Percentiles rank a stretch among this genome's conserved stretches.
Evolutionary conservation across 2,888 invertebrate genomes (phyloP).

Genomic region (Rhagium mordax): DNA sequence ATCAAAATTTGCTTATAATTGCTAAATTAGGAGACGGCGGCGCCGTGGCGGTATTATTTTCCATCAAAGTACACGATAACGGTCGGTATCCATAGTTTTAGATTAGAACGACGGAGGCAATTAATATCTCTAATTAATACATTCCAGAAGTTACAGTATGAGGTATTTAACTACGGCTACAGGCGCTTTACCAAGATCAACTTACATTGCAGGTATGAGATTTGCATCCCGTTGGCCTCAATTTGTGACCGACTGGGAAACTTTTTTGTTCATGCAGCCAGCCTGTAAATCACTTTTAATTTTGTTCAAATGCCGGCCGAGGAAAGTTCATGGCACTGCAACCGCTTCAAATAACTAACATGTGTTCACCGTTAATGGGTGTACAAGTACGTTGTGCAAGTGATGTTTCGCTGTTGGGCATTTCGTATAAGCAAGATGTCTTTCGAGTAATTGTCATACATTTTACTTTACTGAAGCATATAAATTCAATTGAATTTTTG

Average conservation of each 20-base stretch:
- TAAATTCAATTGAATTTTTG: too few species aligned
- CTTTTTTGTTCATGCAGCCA: neutral
- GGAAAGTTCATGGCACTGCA: neutral
- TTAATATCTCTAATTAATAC: constrained; percentile 9
- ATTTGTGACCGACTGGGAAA: neutral
- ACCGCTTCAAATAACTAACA: neutral
- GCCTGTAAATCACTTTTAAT: constrained; percentile 9
- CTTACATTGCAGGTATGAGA: neutral
- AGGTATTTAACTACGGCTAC: neutral
- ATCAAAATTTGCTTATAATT: neutral
- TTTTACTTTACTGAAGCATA: too few species aligned
- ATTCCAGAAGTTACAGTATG: constrained; percentile 1
- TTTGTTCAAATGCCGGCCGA: neutral
- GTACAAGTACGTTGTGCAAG: neutral
- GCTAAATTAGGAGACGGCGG: neutral
- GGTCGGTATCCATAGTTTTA: neutral
- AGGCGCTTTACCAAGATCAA: constrained; percentile 10
- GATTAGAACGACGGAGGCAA: neutral
- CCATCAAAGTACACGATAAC: neutral
- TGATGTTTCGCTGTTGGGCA: neutral
- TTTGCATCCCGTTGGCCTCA: constrained; percentile 2
- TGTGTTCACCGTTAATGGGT: neutral
- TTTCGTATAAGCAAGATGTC: too few species aligned
- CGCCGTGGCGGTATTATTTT: neutral
- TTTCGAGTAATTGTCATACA: too few species aligned